Conservation (phyloP, 2,113 vertebrate species). For the Cottus gobio region DNA sequence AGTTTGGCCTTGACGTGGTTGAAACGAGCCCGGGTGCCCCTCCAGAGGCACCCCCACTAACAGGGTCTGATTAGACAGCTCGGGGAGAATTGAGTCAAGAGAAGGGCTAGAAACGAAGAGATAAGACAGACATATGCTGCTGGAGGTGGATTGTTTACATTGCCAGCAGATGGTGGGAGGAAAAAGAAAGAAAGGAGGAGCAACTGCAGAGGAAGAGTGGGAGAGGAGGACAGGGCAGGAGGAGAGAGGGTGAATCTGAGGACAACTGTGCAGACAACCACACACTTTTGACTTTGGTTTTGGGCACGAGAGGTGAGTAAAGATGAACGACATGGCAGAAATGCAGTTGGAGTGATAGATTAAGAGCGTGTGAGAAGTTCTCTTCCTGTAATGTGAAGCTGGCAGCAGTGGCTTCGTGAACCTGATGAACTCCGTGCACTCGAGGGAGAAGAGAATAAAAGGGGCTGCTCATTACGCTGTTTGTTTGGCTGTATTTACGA, state of each 20-base stretch:
- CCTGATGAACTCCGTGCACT: constrained; percentile 69
- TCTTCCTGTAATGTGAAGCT: constrained; percentile 55
- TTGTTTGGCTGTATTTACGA: constrained; percentile 48
- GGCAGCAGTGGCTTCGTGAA: constrained; percentile 59
- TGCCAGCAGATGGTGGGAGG: constrained; percentile 70
- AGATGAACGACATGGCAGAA: constrained; percentile 45
- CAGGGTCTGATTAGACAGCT: constrained; percentile 49
- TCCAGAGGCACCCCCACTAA: constrained; percentile 51
- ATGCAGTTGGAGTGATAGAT: constrained; percentile 13
- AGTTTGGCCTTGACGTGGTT: constrained; percentile 44
- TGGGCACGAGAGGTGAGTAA: constrained; percentile 61
- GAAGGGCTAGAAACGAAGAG: constrained; percentile 30
- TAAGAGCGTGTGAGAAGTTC: constrained; percentile 26
- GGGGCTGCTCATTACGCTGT: constrained; percentile 29
- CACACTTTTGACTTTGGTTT: constrained; percentile 47
- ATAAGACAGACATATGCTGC: constrained; percentile 51
- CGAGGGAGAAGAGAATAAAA: constrained; percentile 20
- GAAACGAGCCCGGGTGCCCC: constrained; percentile 63
- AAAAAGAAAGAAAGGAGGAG: constrained; percentile 67
- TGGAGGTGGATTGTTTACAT: constrained; percentile 74
- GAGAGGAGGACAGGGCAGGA: constrained; percentile 59
- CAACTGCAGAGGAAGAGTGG: constrained; percentile 49
- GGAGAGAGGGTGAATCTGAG: constrained; percentile 75
- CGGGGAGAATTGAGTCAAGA: constrained; percentile 33
- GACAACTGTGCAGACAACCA: constrained; percentile 65